Conservation (phyloP, 2,888 invertebrate genomes). For the Pinctada fucata region DNA sequence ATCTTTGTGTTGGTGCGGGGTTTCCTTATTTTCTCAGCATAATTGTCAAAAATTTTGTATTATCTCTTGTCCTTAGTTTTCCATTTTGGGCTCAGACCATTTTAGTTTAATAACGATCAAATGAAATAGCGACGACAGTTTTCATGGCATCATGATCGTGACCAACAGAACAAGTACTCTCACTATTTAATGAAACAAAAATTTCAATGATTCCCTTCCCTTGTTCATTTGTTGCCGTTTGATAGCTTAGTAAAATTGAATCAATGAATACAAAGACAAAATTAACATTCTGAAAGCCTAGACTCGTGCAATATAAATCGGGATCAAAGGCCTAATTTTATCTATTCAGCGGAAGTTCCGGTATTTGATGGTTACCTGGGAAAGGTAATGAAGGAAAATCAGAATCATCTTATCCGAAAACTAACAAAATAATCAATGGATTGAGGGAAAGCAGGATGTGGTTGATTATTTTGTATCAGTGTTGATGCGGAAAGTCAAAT, state of each 20-base stretch:
- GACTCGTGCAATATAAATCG: not conserved
- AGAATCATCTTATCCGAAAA: constrained; percentile 2
- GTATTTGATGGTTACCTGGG: not conserved
- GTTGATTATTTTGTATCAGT: not conserved
- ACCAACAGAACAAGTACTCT: too few relatives aligned
- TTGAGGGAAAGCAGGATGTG: not conserved
- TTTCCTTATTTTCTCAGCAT: too few relatives aligned
- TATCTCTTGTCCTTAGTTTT: too few relatives aligned
- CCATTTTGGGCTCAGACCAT: too few relatives aligned
- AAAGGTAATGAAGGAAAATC: not conserved
- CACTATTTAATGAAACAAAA: too few relatives aligned
- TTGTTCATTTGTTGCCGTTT: not conserved
- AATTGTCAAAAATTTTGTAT: too few relatives aligned
- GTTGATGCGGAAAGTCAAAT: too few relatives aligned
- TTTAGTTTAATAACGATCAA: too few relatives aligned
- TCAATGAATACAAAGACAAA: not conserved
- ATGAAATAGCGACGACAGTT: too few relatives aligned
- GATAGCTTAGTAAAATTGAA: not conserved
- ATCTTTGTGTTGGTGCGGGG: too few relatives aligned
- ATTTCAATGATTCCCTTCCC: too few relatives aligned
- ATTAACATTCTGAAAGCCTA: constrained; percentile 1
- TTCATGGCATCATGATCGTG: too few relatives aligned
- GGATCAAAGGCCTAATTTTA: constrained; percentile 1
- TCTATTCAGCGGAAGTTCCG: constrained; percentile 4
- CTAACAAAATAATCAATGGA: constrained; percentile 1